Conservation (phyloP, 1,140 invertebrate genomes). For the Brachionus asplanchnoidis region DNA sequence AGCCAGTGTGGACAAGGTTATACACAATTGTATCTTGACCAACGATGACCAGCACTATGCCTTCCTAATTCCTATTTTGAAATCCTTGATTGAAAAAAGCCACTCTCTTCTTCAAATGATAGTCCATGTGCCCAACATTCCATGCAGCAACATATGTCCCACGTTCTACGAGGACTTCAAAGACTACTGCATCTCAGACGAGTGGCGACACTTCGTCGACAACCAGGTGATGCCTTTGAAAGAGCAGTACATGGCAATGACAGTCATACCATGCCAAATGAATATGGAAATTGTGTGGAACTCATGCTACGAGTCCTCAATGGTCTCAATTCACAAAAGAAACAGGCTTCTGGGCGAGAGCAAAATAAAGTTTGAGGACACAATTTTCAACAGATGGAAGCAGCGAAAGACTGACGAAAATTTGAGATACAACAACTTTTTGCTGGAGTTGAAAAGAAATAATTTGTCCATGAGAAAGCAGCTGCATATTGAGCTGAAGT, state of each 20-base stretch:
- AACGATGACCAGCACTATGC: slow-evolving; percentile 62
- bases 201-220: slow-evolving; percentile 63
- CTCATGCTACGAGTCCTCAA: slow-evolving; percentile 62
- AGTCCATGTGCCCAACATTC: slow-evolving; percentile 60
- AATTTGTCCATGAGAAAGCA: slow-evolving; percentile 40
- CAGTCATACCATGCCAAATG: slow-evolving; percentile 37
- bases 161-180: slow-evolving; percentile 65
- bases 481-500: not conserved
- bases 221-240: slow-evolving; percentile 49
- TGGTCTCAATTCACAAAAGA: slow-evolving; percentile 61
- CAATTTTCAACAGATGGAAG: slow-evolving; percentile 34
- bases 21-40: slow-evolving; percentile 43
- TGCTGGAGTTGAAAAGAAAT: not conserved
- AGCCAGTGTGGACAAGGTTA: slow-evolving; percentile 49
- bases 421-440: slow-evolving; percentile 14
- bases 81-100: slow-evolving; percentile 63
- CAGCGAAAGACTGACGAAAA: not conserved
- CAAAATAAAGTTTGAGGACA: slow-evolving; percentile 62
- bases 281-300: slow-evolving; percentile 62
- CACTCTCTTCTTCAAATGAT: slow-evolving; percentile 58
- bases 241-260: slow-evolving; percentile 44
- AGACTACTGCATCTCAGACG: slow-evolving; percentile 59
- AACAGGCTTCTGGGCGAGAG: slow-evolving; percentile 62
- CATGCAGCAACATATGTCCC: slow-evolving; percentile 59
- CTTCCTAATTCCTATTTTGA: slow-evolving; percentile 65